phyloP scores from a whole-genome alignment of 92 coral and sea anemone species.

The Blastomussa wellsi region DNA sequence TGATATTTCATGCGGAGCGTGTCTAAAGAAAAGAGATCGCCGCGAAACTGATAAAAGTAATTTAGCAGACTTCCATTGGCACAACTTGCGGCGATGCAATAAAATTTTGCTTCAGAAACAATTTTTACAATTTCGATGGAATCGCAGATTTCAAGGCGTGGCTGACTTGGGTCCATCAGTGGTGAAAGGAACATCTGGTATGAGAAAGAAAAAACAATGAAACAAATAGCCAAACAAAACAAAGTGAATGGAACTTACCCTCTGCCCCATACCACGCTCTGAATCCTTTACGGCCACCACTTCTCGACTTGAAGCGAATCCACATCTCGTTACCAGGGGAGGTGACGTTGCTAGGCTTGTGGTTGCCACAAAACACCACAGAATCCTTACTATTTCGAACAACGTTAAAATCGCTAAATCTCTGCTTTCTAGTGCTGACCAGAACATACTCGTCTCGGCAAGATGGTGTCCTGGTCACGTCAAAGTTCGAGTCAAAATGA shows the following conservation, averaged over 20 bases:
- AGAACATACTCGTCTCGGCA: slow-evolving; percentile 74
- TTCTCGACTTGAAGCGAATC: slow-evolving; percentile 76
- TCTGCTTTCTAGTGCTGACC: slow-evolving; percentile 77
- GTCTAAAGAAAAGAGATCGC: too few species aligned
- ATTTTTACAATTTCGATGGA: too few species aligned
- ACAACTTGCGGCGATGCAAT: too few species aligned
- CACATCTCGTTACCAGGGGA: slow-evolving; percentile 74
- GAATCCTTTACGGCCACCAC: slow-evolving; percentile 75
- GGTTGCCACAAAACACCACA: slow-evolving; percentile 71
- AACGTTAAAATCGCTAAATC: slow-evolving; percentile 48
- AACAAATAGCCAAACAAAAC: background rate
- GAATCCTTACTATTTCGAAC: slow-evolving; percentile 59
- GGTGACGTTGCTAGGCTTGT: slow-evolving; percentile 74
- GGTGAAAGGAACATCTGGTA: too few species aligned
- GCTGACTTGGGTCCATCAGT: too few species aligned
- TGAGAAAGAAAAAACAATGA: too few species aligned
- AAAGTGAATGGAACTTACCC: slow-evolving; percentile 57
- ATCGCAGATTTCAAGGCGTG: too few species aligned
- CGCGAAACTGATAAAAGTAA: too few species aligned
- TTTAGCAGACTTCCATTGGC: too few species aligned
- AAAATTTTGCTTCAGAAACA: too few species aligned
- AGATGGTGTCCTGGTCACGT: slow-evolving; percentile 55
- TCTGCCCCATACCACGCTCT: slow-evolving; percentile 65
- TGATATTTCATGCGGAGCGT: too few species aligned
- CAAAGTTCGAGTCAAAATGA: slow-evolving; percentile 71